phyloP scores from a whole-genome alignment of 2,888 invertebrate genomes.

The Machimus rusticus region DNA sequence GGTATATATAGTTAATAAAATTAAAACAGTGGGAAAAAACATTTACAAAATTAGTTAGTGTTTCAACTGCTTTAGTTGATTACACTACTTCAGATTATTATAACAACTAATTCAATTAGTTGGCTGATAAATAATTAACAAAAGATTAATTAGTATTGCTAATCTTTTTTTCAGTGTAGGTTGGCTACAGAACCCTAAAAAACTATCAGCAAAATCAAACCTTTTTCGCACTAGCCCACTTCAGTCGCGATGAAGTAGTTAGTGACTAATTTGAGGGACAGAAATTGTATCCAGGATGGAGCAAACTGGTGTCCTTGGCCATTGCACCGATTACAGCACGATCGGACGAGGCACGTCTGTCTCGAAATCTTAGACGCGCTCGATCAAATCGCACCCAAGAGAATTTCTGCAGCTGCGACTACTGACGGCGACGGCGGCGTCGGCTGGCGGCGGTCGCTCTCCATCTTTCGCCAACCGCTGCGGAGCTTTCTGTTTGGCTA shows the following conservation, averaged over 20 bases:
- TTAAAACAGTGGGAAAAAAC: too few species aligned
- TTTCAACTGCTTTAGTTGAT: too few species aligned
- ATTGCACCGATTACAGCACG: neutral
- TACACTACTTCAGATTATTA: too few species aligned
- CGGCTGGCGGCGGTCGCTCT: neutral
- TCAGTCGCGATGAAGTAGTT: neutral
- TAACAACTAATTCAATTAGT: too few species aligned
- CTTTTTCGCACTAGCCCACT: too few species aligned
- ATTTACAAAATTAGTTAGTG: too few species aligned
- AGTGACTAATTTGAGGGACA: neutral
- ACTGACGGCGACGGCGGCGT: neutral
- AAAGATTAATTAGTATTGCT: too few species aligned
- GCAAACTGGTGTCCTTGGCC: conserved; percentile 1
- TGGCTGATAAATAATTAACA: too few species aligned
- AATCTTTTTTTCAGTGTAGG: too few species aligned
- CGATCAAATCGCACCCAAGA: neutral
- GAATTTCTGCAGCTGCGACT: neutral
- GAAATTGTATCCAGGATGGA: neutral
- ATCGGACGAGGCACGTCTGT: neutral
- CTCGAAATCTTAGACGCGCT: neutral
- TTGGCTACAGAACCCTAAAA: too few species aligned
- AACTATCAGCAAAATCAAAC: too few species aligned
- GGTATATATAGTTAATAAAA: too few species aligned
- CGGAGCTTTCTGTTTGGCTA: neutral
- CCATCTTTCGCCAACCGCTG: neutral